phyloP scores from a whole-genome alignment of 2,797 vertebrate species.

The Tokudaia tokunoshimensis region DNA sequence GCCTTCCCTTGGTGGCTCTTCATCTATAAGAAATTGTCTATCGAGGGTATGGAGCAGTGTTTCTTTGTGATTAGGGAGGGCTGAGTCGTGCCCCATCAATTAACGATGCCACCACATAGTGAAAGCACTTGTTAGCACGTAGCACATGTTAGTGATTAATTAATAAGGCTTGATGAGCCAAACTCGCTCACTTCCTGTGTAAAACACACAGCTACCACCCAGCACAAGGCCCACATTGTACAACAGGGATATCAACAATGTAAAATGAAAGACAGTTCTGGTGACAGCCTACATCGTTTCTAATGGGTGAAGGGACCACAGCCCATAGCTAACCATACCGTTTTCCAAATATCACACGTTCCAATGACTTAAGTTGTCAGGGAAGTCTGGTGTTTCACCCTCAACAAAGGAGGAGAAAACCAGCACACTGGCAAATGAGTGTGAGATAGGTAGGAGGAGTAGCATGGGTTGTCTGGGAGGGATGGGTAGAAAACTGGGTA shows the following conservation, averaged over 20 bases:
- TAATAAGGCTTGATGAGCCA: conserved; percentile 88
- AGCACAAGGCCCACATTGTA: not conserved
- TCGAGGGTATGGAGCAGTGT: conserved; percentile 81
- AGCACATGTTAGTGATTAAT: conserved; percentile 87
- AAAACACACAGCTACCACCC: conserved; percentile 54
- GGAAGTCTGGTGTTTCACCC: not conserved
- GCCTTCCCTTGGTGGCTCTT: conserved; percentile 84
- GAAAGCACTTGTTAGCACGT: conserved; percentile 87
- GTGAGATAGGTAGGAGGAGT: no score
- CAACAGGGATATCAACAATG: not conserved
- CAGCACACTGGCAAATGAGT: not conserved
- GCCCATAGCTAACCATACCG: not conserved
- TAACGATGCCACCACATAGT: conserved; percentile 86
- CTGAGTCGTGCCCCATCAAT: conserved; percentile 87
- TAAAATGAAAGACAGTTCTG: not conserved
- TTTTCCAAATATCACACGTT: not conserved
- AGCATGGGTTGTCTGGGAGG: not conserved
- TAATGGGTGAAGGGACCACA: not conserved
- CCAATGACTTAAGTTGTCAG: not conserved
- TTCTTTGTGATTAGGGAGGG: conserved; percentile 87
- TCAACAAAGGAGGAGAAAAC: not conserved
- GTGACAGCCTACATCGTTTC: not conserved
- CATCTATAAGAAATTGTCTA: conserved; percentile 84
- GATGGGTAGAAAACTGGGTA: not conserved
- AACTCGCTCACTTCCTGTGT: conserved; percentile 80